phyloP scores from a whole-genome alignment of 2,113 vertebrate genomes.

The Smithornis capensis region DNA sequence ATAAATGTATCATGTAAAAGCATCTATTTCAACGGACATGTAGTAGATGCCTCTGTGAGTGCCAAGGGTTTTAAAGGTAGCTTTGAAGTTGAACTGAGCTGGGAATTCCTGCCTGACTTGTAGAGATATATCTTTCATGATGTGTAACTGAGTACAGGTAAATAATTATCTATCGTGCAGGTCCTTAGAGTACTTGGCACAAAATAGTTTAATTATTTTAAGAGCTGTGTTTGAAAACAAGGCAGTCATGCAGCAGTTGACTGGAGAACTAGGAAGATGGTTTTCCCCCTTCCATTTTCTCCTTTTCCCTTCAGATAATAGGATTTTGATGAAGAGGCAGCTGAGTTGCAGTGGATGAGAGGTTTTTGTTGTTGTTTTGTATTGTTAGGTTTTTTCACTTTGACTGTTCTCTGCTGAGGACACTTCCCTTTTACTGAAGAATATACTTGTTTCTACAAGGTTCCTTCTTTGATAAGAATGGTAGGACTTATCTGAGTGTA shows the following conservation, averaged over 20 bases:
- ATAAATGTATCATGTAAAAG: not conserved
- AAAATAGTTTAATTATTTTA: conserved; percentile 2
- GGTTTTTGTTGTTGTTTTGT: not conserved
- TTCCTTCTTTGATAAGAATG: not conserved
- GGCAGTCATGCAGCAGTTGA: not conserved
- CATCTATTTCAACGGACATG: not conserved
- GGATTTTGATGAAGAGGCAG: not conserved
- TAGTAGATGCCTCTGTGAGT: conserved; percentile 5
- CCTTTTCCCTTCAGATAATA: not conserved
- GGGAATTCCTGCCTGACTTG: conserved; percentile 31
- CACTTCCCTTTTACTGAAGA: not conserved
- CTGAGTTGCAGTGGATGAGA: not conserved
- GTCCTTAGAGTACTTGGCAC: conserved; percentile 2
- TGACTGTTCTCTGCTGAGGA: not conserved
- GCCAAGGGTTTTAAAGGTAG: not conserved
- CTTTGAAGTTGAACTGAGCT: conserved; percentile 51
- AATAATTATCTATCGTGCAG: not conserved
- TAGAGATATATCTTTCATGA: conserved; percentile 21
- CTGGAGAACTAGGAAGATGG: not conserved
- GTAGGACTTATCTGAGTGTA: not conserved
- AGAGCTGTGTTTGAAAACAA: conserved; percentile 41
- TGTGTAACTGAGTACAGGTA: conserved; percentile 35
- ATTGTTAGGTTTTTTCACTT: not conserved
- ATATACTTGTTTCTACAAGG: not conserved
- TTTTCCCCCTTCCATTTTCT: not conserved